These are phyloP conservation scores for Acanthacorydalis orientalis DNA, from an alignment of 2,888 invertebrate species.

Conservation along the genomic window DNA sequence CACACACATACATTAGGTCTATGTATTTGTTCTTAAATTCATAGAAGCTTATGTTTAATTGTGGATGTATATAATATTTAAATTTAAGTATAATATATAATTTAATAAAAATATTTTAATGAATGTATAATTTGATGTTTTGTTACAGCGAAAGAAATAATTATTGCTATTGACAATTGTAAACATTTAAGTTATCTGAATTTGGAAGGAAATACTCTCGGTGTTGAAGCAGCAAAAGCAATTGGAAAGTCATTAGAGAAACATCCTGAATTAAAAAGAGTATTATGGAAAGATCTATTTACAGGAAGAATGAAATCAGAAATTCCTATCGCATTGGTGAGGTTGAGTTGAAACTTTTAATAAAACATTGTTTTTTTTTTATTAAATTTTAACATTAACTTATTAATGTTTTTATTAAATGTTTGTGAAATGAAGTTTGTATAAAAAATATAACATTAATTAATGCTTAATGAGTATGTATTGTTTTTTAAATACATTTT, in stretches of 20 bases:
- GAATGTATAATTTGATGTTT: constrained; percentile 6
- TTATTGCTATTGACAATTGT: constrained; percentile 57
- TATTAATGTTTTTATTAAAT: neutral
- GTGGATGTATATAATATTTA: too few relatives aligned
- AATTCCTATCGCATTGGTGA: constrained; percentile 79
- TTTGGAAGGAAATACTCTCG: constrained; percentile 85
- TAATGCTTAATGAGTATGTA: too few relatives aligned
- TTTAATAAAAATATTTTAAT: too few relatives aligned
- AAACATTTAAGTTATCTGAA: constrained; percentile 54
- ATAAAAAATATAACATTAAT: too few relatives aligned
- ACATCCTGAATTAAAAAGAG: constrained; percentile 63
- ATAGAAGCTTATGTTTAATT: too few relatives aligned
- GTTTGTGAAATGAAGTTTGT: too few relatives aligned
- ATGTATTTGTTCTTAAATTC: too few relatives aligned
- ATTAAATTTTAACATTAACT: neutral
- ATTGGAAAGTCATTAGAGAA: constrained; percentile 64
- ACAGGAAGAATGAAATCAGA: constrained; percentile 89
- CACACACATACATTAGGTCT: too few relatives aligned
- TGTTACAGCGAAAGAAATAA: constrained; percentile 49
- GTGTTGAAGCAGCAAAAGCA: constrained; percentile 72
- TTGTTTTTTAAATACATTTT: too few relatives aligned
- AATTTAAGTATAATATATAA: too few relatives aligned
- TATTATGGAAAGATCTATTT: constrained; percentile 93
- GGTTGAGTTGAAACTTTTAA: constrained; percentile 10
- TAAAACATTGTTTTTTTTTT: neutral